Base-by-base conservation (phyloP, 2,797 vertebrate species). In the Fundulus diaphanus region DNA sequence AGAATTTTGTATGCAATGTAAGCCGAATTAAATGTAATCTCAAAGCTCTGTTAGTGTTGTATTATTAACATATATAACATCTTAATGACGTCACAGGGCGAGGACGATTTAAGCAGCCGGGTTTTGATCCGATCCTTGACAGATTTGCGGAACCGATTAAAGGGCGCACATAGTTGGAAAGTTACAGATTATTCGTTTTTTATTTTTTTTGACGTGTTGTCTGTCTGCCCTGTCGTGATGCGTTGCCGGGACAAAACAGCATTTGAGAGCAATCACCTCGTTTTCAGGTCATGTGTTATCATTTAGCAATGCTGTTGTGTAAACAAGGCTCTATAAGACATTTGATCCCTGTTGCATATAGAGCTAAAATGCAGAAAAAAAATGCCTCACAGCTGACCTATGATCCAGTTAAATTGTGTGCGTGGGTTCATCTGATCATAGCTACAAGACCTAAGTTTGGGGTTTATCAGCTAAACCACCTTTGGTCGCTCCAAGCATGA, bases 401-500 rank as follows among this genome's bases (percentile, higher is more conserved):
- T 91, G 74, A 67, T 57, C 86, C 68, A 72, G 56, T 83, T 72
- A 27, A 59, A 15, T 11, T 54, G 33, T 67, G 48, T 74, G 72
- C 73, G 20, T 11, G 1, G 68, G 70, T 83, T 79, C 52, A 76
- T 51, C 74, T 61, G 13, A 22, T 44, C 54, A 22, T 54, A 63
- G 18, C 18, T 46, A 27, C 4, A 63, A 68, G 42, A n/a, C 68
- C 76, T 48, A 83, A 46, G 29, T 69, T 49, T 54, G 73, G 73
- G 69, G 63, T 83, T 90, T 89, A 90, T 90, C 85, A 85, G 83
- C 69, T 37, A 35, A 74, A 31, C 13, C 72, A 87, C 85, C 82
- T 87, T 90, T 88, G 76, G 73, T 67, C 76, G 52, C n/a, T 79
- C 27, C 18, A 74, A 29, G 65, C 40, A 65, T 44, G 66, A 80